These are phyloP conservation scores for Scortum barcoo DNA, from an alignment of 2,113 vertebrate genomes.

Conservation along the genomic window DNA sequence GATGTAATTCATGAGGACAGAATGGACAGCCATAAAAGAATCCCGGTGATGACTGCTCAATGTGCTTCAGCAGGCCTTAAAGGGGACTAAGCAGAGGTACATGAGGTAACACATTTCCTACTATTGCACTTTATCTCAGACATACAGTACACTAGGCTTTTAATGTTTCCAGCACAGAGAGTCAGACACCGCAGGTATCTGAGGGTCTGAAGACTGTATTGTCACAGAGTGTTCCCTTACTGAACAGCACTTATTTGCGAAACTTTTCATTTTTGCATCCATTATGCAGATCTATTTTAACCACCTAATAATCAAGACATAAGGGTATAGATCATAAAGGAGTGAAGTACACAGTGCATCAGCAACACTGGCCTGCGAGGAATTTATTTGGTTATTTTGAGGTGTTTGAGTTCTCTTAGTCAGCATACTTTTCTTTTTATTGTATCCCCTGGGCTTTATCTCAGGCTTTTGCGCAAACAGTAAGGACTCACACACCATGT, in stretches of 20 bases:
- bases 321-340: constrained; percentile 48
- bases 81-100: constrained; percentile 58
- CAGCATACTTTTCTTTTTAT: constrained; percentile 63
- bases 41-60: constrained; percentile 60
- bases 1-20: constrained; percentile 72
- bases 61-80: constrained; percentile 50
- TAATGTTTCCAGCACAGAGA: constrained; percentile 15
- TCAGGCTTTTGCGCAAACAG: constrained; percentile 33
- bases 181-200: neutral
- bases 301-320: constrained; percentile 41
- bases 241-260: constrained; percentile 21
- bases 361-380: constrained; percentile 71
- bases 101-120: constrained; percentile 58
- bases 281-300: constrained; percentile 61
- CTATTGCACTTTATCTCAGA: constrained; percentile 56
- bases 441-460: constrained; percentile 42
- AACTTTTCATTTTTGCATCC: constrained; percentile 28
- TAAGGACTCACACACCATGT: neutral
- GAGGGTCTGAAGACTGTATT: neutral
- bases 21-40: constrained; percentile 74
- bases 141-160: constrained; percentile 23
- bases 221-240: neutral
- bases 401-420: constrained; percentile 46
- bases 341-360: constrained; percentile 49
- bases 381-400: constrained; percentile 67